Evolutionary conservation across 2,113 vertebrate genomes (phyloP), one percentile per base, ranked within the genome.

Genomic region (Plecturocebus donacophilus): DNA sequence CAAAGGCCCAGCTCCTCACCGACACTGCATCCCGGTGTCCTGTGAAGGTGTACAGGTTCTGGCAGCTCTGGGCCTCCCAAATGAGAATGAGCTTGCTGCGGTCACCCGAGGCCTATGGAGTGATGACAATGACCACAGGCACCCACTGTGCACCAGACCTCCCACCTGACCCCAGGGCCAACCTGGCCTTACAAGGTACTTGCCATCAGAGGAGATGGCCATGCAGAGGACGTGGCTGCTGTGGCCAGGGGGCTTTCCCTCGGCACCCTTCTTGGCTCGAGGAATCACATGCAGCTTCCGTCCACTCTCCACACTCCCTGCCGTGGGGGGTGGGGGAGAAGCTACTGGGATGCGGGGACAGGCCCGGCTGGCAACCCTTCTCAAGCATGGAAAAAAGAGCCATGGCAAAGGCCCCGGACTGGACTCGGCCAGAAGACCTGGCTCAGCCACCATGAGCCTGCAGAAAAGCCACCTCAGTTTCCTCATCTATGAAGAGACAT

Each of bases 131-230:
- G 90, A 68, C 20, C 21, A 56, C 23, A 7, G 93, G 75, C 17
- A 42, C 54, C 42, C 20, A 16, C 30, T 2, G 16, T 5, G 79
- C 40, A n/a, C 35, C 40, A 19, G 5, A 12, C 70, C 32, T 23
- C 89, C 23, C 8, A 4, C 20, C 68, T 0, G 1, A 1, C 23
- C 20, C 40, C 1, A 0, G 54, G n/a, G 12, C 81, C 5, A 4
- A 38, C 5, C n/a, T 58, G 3, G 70, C 25, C 99, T 61, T 98
- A 99, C 99, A 98, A 99, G 98, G 98, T 99, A 99, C 98, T 99
- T 99, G 95, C 99, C 99, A 20, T 99, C 99, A 0, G 99, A 99
- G 0, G 99, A 99, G 96, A 99, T 98, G n/a, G 99, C 98, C 99
- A 99, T 99, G 96, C 99, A 99, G 75, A 99, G 98, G 35, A 99